A percentile compares a stretch with the other conserved stretches of the same genome.
These are phyloP conservation scores for Holocentrus rufus DNA, from an alignment of 2,797 vertebrate genomes.

Conservation along the genomic window DNA sequence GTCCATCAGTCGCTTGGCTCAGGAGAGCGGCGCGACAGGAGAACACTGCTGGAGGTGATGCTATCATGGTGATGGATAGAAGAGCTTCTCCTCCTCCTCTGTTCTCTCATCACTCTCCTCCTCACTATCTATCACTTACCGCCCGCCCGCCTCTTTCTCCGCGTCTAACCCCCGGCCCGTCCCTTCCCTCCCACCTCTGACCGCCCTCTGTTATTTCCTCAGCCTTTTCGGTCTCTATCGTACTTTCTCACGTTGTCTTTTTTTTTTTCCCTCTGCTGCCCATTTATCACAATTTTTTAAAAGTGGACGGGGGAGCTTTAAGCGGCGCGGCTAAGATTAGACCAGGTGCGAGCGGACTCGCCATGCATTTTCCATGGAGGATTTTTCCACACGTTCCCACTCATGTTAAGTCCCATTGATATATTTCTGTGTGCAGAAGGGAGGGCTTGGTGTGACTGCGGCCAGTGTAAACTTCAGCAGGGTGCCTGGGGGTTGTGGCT, in stretches of 20 bases:
- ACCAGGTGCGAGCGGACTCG: slow-evolving; percentile 25
- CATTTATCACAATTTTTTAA: slow-evolving; percentile 43
- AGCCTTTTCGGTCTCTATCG: neutral
- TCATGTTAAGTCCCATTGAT: slow-evolving; percentile 75
- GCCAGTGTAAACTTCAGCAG: slow-evolving; percentile 56
- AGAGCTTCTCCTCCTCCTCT: slow-evolving; percentile 42
- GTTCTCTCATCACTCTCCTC: slow-evolving; percentile 42
- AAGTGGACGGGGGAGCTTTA: slow-evolving; percentile 17
- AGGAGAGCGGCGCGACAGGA: slow-evolving; percentile 16
- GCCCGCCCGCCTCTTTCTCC: slow-evolving; percentile 4
- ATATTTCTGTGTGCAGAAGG: slow-evolving; percentile 53
- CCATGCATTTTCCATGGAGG: slow-evolving; percentile 25
- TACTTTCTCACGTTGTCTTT: neutral
- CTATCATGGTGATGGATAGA: slow-evolving; percentile 55
- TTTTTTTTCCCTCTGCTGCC: neutral
- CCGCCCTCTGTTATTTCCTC: slow-evolving; percentile 15
- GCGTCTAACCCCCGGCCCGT: neutral
- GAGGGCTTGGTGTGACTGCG: slow-evolving; percentile 43
- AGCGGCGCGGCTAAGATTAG: slow-evolving; percentile 58
- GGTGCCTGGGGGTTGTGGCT: slow-evolving; percentile 44
- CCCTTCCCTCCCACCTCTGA: neutral
- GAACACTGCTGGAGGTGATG: slow-evolving; percentile 51
- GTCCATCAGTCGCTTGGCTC: slow-evolving; percentile 6
- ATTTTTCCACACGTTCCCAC: slow-evolving; percentile 65
- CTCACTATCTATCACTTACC: slow-evolving; percentile 39